Conservation (phyloP, 2,888 invertebrate genomes). For the Sphecodes monilicornis region DNA sequence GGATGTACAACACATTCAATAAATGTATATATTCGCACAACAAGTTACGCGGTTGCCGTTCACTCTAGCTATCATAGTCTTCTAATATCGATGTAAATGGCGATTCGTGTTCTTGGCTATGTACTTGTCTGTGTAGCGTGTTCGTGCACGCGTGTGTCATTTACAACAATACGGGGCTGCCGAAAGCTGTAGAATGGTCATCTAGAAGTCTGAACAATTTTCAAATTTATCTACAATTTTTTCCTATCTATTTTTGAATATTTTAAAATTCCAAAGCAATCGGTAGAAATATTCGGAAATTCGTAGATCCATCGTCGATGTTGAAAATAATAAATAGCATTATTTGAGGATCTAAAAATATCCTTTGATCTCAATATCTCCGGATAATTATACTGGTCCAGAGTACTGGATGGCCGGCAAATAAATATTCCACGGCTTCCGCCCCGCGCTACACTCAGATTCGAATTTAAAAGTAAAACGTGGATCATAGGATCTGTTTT, state of each 20-base stretch:
- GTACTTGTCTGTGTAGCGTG: not conserved
- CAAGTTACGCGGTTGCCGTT: slow-evolving; percentile 54
- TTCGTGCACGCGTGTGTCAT: slow-evolving; percentile 39
- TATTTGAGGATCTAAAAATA: not conserved
- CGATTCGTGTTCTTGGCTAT: slow-evolving; percentile 6
- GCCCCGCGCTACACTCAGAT: slow-evolving; percentile 27
- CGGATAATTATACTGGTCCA: not conserved
- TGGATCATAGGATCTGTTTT: slow-evolving; percentile 21
- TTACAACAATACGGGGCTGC: slow-evolving; percentile 7
- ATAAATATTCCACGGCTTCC: slow-evolving; percentile 22
- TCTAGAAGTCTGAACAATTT: not conserved
- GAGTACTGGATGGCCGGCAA: not conserved
- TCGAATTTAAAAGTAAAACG: slow-evolving; percentile 40
- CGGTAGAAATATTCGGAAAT: not conserved
- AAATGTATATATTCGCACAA: slow-evolving; percentile 73
- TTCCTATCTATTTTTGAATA: not conserved
- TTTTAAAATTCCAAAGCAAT: no score
- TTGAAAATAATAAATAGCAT: not conserved
- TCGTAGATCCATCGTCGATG: not conserved
- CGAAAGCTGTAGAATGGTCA: slow-evolving; percentile 6
- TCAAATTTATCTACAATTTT: not conserved
- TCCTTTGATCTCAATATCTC: no score
- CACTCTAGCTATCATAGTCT: slow-evolving; percentile 49
- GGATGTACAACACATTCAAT: slow-evolving; percentile 66
- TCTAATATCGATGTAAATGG: slow-evolving; percentile 49